These are phyloP conservation scores for Phymorhynchus buccinoides DNA, from an alignment of 1,140 invertebrate species.

Conservation along the genomic window DNA sequence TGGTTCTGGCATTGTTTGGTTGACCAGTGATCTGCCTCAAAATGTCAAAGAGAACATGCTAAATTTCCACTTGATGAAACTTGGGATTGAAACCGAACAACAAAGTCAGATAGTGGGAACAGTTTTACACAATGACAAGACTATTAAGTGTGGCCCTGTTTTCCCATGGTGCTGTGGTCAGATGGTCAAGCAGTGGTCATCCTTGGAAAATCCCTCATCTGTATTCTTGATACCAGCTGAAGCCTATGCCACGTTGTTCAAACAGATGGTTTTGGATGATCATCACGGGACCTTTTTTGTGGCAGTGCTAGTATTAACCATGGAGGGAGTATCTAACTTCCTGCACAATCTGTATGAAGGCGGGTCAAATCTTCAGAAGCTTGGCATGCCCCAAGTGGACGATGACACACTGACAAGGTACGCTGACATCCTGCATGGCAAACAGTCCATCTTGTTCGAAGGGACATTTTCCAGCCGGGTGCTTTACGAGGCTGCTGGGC, in stretches of 20 bases:
- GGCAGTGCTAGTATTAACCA: too few relatives aligned
- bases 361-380: background rate
- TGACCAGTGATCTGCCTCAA: background rate
- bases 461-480: too few relatives aligned
- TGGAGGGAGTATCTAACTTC: too few relatives aligned
- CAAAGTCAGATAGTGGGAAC: background rate
- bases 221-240: background rate
- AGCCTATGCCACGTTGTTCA: background rate
- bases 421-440: background rate
- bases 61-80: background rate
- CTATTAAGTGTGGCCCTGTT: background rate
- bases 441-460: conserved; percentile 23
- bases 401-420: background rate
- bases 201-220: background rate
- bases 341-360: background rate
- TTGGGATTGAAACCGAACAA: background rate
- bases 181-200: too few relatives aligned
- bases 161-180: too few relatives aligned
- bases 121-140: background rate
- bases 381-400: background rate
- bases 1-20: background rate
- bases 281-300: background rate
- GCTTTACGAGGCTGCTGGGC: too few relatives aligned
- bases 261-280: background rate
- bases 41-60: background rate